phyloP scores from a whole-genome alignment of 2,888 invertebrate genomes.

The Zeuzera pyrina region DNA sequence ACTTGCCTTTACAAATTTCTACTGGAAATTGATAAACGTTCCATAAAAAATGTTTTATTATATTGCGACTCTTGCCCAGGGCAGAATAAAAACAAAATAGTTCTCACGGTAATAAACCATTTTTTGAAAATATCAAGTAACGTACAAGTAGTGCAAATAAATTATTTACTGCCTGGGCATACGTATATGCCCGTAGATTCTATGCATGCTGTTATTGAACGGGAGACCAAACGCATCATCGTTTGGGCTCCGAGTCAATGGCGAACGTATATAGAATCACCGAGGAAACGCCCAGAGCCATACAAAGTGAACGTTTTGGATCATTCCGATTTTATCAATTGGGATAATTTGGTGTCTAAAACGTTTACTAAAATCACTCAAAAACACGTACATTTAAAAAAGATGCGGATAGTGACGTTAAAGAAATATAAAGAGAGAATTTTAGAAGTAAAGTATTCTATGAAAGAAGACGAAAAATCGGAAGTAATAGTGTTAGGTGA shows the following conservation, averaged over 20 bases:
- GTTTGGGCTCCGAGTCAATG: not conserved
- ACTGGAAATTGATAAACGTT: constrained; percentile 12
- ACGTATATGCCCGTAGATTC: constrained; percentile 6
- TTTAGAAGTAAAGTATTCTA: no score
- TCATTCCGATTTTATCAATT: not conserved
- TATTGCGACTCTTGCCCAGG: constrained; percentile 18
- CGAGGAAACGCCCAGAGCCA: not conserved
- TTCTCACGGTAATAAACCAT: constrained; percentile 16
- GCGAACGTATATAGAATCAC: not conserved
- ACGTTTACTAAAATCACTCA: not conserved
- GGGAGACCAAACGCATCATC: not conserved
- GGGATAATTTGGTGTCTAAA: not conserved
- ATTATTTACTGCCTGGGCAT: constrained; percentile 20
- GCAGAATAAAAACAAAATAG: constrained; percentile 20
- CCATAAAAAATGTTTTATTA: constrained; percentile 14
- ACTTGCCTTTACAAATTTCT: constrained; percentile 13
- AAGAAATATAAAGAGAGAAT: no score
- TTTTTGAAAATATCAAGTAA: constrained; percentile 9
- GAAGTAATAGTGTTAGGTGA: no score
- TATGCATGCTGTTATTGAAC: not conserved
- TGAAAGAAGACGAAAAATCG: no score
- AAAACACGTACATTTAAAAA: no score
- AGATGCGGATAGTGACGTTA: no score
- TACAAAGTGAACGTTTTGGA: not conserved
- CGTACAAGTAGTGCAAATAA: constrained; percentile 17